Base-by-base conservation (phyloP, 1,140 invertebrate genomes). In the Drosophila pachea region DNA sequence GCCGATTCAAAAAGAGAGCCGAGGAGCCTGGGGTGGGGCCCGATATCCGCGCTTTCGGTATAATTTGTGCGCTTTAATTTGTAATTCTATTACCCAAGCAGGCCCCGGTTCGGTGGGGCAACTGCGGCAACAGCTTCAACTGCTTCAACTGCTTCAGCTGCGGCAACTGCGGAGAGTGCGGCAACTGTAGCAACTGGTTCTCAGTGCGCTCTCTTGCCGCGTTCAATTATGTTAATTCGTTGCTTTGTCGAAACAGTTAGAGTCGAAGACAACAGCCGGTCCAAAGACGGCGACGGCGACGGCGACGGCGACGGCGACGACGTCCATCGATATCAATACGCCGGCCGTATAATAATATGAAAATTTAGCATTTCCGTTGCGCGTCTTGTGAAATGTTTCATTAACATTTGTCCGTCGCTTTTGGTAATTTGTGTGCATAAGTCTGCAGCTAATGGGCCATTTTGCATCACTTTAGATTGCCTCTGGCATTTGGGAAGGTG, bases 61-160 rank as follows among this genome's bases (percentile, higher is more conserved):
- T 86, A 86, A 86, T 86, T 86, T 86, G 81, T 86, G 82, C 81
- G 82, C 82, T 86, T 86, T 86, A 86, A 86, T 86, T 86, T 86
- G 81, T 86, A 86, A 86, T 86, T 86, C 81, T 86, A 86, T 86
- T 86, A 86, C 81, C 81, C 81, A 63, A 65, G 81, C 76, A 84
- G 60, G 42, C 67, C 49, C 36, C 58, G 49, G 66, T 38, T 56
- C 67, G 67, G 38, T 72, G 68, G 66, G 50, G 61, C 65, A 68
- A 58, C 66, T 55, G 12, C 54, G 48, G 11, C 36, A n/a, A n/a
- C n/a, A n/a, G n/a, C n/a, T n/a, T n/a, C n/a, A n/a, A n/a, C n/a
- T n/a, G n/a, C n/a, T n/a, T n/a, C n/a, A n/a, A n/a, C n/a, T n/a
- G n/a, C n/a, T n/a, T n/a, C n/a, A 22, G 43, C 22, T 62, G 56